Percentiles rank a stretch among this genome's conserved stretches.
Evolutionary conservation across 2,797 vertebrate genomes (phyloP).

Genomic region (Trichosurus vulpecula): DNA sequence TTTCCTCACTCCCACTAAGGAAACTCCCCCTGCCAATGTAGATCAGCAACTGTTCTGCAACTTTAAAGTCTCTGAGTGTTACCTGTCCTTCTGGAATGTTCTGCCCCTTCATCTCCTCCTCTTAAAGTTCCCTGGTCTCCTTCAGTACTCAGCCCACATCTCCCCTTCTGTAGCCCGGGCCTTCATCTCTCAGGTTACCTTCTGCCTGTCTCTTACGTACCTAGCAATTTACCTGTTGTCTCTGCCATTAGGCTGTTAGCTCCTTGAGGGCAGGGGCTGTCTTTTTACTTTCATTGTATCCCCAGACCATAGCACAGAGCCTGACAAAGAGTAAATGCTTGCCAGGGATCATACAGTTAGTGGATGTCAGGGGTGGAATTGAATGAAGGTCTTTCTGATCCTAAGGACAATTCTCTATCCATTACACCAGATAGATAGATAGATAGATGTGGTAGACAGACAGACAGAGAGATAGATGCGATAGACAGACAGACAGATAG

Average conservation of each 20-base stretch:
- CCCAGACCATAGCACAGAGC: too few relatives aligned
- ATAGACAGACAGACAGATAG: too few relatives aligned
- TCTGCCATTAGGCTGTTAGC: not conserved
- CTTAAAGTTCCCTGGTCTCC: not conserved
- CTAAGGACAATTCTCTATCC: not conserved
- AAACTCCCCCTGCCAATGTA: not conserved
- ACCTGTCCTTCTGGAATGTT: not conserved
- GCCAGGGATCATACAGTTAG: not conserved
- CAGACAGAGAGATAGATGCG: too few relatives aligned
- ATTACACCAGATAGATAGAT: not conserved
- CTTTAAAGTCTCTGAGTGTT: not conserved
- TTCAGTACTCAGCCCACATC: not conserved
- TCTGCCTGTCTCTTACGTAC: not conserved
- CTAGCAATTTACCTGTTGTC: not conserved
- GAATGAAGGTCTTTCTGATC: not conserved
- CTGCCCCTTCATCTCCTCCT: too few relatives aligned
- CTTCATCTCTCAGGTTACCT: not conserved
- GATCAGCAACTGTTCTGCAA: not conserved
- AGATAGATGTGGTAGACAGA: too few relatives aligned
- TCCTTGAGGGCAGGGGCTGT: not conserved
- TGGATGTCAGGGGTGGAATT: not conserved
- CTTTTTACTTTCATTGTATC: too few relatives aligned
- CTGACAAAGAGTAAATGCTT: too few relatives aligned
- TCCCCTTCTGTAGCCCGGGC: not conserved
- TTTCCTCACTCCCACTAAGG: not conserved